phyloP scores from a whole-genome alignment of 2,113 vertebrate genomes.

The Brevimyrus niger region DNA sequence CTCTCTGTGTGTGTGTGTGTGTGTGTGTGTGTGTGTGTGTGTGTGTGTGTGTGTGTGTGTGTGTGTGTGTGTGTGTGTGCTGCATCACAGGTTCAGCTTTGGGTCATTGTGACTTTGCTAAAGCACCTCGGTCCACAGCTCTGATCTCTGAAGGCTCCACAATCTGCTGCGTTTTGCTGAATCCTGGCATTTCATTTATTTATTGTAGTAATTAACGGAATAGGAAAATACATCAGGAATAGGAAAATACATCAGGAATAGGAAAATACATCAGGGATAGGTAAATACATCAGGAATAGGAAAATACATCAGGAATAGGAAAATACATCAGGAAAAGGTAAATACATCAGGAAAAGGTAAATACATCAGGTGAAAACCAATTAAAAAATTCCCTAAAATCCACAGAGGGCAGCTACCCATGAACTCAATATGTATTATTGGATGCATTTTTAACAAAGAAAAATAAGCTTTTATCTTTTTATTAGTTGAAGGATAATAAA shows the following conservation, averaged over 20 bases:
- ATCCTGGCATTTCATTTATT: background rate
- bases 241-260: background rate
- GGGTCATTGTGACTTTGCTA: background rate
- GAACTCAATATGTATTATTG: background rate
- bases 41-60: too few species aligned
- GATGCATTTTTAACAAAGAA: background rate
- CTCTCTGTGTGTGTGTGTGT: background rate
- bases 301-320: background rate
- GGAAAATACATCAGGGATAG: too few species aligned
- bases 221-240: background rate
- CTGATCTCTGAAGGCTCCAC: background rate
- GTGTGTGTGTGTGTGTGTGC: too few species aligned
- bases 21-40: background rate
- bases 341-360: background rate
- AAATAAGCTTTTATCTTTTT: background rate
- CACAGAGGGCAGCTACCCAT: background rate
- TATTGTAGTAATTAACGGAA: background rate
- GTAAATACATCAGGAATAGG: background rate
- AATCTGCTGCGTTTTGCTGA: background rate
- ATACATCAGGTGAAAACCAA: background rate
- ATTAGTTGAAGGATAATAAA: background rate
- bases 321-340: too few species aligned
- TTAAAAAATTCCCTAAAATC: background rate
- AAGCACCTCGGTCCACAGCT: background rate
- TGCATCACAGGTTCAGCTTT: background rate